Evolutionary conservation across 2,888 invertebrate genomes (phyloP).

Genomic region (Agrotis exclamationis): DNA sequence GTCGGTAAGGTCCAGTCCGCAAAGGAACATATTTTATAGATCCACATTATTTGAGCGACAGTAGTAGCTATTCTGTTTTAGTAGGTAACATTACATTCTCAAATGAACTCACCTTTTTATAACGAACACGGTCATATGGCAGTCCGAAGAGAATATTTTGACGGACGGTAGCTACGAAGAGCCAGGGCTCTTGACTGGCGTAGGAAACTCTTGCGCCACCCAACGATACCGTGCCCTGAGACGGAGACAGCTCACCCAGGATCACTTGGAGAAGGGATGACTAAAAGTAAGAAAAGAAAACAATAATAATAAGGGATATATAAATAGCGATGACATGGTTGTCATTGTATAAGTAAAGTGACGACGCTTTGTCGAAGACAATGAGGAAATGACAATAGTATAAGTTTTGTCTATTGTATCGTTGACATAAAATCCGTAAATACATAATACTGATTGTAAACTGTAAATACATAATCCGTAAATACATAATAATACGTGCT

Average conservation of each 20-base stretch:
- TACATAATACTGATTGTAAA: too few species aligned
- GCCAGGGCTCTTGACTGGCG: slow-evolving; percentile 96
- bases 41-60: background rate
- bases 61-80: too few species aligned
- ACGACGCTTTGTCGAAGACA: slow-evolving; percentile 11
- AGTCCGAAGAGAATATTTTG: slow-evolving; percentile 96
- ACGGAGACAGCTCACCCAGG: slow-evolving; percentile 93
- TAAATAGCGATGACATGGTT: background rate
- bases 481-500: too few species aligned
- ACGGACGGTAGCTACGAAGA: slow-evolving; percentile 93
- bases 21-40: slow-evolving; percentile 9
- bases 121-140: slow-evolving; percentile 89
- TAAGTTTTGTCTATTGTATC: background rate
- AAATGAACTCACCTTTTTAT: slow-evolving; percentile 81
- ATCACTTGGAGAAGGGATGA: slow-evolving; percentile 93
- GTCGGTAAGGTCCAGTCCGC: background rate
- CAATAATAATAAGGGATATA: background rate
- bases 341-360: background rate
- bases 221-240: slow-evolving; percentile 91
- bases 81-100: background rate
- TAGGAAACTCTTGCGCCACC: slow-evolving; percentile 93
- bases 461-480: slow-evolving; percentile 10
- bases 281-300: slow-evolving; percentile 80
- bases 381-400: slow-evolving; percentile 11
- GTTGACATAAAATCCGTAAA: slow-evolving; percentile 15